Base-by-base conservation (phyloP, 2,113 vertebrate species). In the Tragelaphus buxtoni region DNA sequence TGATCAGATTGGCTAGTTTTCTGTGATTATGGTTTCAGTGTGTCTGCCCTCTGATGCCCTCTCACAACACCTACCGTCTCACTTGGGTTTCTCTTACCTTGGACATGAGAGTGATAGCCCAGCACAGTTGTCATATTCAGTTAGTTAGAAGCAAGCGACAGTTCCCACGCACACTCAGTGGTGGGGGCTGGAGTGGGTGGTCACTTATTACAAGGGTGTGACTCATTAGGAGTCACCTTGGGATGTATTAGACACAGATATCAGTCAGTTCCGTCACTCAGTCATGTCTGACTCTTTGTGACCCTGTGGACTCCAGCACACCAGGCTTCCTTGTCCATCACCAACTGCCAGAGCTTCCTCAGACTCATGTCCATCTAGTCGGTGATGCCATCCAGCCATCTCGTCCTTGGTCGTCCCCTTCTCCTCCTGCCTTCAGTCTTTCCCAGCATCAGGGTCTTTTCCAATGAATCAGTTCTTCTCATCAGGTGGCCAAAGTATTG, bases 111-210 rank as follows among this genome's bases (percentile, higher is more conserved):
- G 30, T 77, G 45, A 32, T 47, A 35, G 60, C n/a, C 42, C 24
- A 69, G 35, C 80, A 26, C 13, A 14, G 80, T 90, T 94, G 60
- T 49, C 47, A 76, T 79, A 56, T 92, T 79, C 88, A 88, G 20
- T n/a, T 94, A 30, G n/a, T 90, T 92, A 88, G 88, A 94, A 95
- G 56, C 72, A 90, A 94, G 18, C 45, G 20, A 81, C 32, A 35
- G 51, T 90, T 69, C 51, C 39, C 49, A 45, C 49, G 39, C 26
- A 69, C 22, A 81, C 5, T 83, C 28, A 84, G 0, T 51, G 39
- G 45, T 2, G 18, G 30, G 49, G 3, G 7, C 26, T 49, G 16
- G 35, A 39, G 35, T 39, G 35, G 20, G 35, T 39, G 69, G 45
- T 49, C 45, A 32, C 32, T 91, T 90, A 86, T 49, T 47, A 60